A percentile compares a stretch with the other conserved stretches of the same genome.
These are phyloP conservation scores for Patella vulgata DNA, from an alignment of 1,140 invertebrate genomes.

Conservation along the genomic window DNA sequence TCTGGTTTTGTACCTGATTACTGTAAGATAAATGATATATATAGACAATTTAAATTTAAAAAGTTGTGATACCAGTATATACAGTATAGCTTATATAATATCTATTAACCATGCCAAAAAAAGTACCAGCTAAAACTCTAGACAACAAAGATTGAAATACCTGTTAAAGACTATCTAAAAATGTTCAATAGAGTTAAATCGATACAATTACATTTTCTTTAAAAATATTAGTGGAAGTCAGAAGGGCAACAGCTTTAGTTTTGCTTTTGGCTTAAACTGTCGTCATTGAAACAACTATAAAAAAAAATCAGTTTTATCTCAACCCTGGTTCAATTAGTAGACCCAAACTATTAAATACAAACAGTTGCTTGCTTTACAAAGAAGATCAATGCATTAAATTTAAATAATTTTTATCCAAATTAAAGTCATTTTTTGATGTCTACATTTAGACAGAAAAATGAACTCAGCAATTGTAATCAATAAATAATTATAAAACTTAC, in stretches of 20 bases:
- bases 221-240: too few relatives aligned
- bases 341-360: background rate
- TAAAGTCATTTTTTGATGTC: background rate
- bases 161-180: background rate
- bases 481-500: conserved; percentile 69
- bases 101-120: background rate
- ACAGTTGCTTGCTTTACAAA: background rate
- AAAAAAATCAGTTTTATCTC: background rate
- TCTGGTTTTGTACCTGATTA: conserved; percentile 85
- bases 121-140: background rate
- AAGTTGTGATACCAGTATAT: background rate
- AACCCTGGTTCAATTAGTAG: background rate
- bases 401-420: background rate
- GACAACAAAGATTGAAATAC: background rate
- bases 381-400: background rate
- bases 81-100: background rate
- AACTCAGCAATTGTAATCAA: too few relatives aligned
- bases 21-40: conserved; percentile 75
- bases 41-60: conserved; percentile 31
- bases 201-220: background rate
- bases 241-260: too few relatives aligned
- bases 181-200: background rate
- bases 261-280: too few relatives aligned
- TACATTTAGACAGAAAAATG: too few relatives aligned
- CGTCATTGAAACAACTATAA: conserved; percentile 4